These are phyloP conservation scores for Carpatolechia fugitivella DNA, from an alignment of 2,888 invertebrate genomes.

Conservation along the genomic window DNA sequence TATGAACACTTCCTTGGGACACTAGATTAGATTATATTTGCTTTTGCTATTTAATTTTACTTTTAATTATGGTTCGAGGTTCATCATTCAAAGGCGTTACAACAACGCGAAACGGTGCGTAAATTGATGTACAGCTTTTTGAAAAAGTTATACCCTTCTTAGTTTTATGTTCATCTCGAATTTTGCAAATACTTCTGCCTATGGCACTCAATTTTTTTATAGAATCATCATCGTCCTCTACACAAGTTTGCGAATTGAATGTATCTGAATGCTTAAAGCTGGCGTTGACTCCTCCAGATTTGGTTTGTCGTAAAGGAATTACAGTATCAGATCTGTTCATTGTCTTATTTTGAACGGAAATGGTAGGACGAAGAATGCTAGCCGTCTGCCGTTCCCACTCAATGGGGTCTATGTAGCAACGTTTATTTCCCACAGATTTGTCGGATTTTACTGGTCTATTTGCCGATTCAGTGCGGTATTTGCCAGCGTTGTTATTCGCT, in stretches of 20 bases:
- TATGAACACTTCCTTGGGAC: constrained; percentile 4
- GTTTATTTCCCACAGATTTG: constrained; percentile 74
- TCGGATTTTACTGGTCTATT: constrained; percentile 61
- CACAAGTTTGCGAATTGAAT: constrained; percentile 43
- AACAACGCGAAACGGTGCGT: constrained; percentile 61
- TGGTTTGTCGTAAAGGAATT: constrained; percentile 50
- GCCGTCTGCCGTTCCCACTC: constrained; percentile 79
- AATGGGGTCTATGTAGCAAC: constrained; percentile 73
- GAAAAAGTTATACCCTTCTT: constrained; percentile 62
- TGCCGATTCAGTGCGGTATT: constrained; percentile 70
- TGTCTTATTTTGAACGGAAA: constrained; percentile 68
- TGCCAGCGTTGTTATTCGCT: constrained; percentile 40
- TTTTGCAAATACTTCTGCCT: constrained; percentile 65
- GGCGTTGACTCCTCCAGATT: constrained; percentile 50
- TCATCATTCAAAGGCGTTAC: constrained; percentile 54
- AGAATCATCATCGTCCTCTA: constrained; percentile 49
- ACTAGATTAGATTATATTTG: not conserved
- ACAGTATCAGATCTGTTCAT: constrained; percentile 45
- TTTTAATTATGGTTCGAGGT: constrained; percentile 4
- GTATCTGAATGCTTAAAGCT: constrained; percentile 44
- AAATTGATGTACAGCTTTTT: constrained; percentile 65
- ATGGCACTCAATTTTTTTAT: constrained; percentile 68
- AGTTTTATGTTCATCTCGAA: constrained; percentile 53
- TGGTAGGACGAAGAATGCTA: constrained; percentile 72
- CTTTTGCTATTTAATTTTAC: not conserved